A percentile compares a stretch with the other conserved stretches of the same genome.
Evolutionary conservation across 2,888 invertebrate genomes (phyloP).

Genomic region (Galerucella nymphaeae): DNA sequence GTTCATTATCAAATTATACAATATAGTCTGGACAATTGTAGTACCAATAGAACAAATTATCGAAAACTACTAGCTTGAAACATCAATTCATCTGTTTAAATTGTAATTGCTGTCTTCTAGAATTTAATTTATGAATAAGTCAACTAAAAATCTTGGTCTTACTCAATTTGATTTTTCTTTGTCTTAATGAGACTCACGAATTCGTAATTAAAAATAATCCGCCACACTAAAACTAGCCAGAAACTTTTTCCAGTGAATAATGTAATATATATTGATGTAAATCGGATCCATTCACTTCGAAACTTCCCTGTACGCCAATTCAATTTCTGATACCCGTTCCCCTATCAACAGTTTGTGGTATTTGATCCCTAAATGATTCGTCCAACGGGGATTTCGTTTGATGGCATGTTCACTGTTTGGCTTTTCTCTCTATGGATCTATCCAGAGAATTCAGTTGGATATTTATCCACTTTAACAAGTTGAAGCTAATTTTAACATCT

Average conservation of each 20-base stretch:
- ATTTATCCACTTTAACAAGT: background rate
- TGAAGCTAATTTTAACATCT: background rate
- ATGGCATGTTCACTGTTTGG: slow-evolving; percentile 7
- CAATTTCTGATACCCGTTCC: slow-evolving; percentile 11
- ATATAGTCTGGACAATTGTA: background rate
- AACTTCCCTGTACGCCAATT: slow-evolving; percentile 23
- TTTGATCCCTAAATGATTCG: slow-evolving; percentile 30
- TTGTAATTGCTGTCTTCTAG: too few species aligned
- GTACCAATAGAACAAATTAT: background rate
- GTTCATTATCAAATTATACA: slow-evolving; percentile 21
- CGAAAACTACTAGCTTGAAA: too few species aligned
- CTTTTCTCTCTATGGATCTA: background rate
- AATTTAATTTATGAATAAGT: too few species aligned
- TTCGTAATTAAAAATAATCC: background rate
- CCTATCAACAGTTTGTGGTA: slow-evolving; percentile 23
- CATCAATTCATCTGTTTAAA: background rate
- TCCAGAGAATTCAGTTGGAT: background rate
- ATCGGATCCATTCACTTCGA: slow-evolving; percentile 19
- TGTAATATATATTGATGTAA: slow-evolving; percentile 29
- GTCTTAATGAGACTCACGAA: background rate
- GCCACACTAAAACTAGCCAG: background rate
- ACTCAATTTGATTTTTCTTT: too few species aligned
- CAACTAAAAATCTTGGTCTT: too few species aligned
- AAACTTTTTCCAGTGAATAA: slow-evolving; percentile 12
- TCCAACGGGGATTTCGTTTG: slow-evolving; percentile 22